These are phyloP conservation scores for Palaemon carinicauda DNA, from an alignment of 1,140 invertebrate species.

Conservation along the genomic window DNA sequence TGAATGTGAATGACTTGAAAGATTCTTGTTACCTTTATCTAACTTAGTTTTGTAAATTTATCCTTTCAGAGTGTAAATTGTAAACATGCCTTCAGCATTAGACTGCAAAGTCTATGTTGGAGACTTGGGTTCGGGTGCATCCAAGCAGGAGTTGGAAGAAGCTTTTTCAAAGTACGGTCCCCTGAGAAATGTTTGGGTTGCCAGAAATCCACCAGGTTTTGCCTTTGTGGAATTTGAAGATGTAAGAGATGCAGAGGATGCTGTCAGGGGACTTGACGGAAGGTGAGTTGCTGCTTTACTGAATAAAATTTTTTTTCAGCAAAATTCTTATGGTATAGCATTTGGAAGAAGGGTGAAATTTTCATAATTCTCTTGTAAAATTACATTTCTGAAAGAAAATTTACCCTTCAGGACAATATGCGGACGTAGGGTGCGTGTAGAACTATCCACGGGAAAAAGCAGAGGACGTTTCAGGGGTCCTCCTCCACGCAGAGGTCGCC, in stretches of 20 bases:
- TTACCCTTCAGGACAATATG: conserved; percentile 55
- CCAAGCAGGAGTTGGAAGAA: conserved; percentile 86
- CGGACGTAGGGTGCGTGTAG: conserved; percentile 55
- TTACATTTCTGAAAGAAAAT: not conserved
- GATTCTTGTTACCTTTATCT: too few species aligned
- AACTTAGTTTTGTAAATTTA: not conserved
- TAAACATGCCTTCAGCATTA: conserved; percentile 45
- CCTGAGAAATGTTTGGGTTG: conserved; percentile 94
- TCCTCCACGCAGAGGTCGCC: conserved; percentile 61
- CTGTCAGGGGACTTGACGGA: conserved; percentile 93
- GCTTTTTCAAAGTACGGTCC: conserved; percentile 90
- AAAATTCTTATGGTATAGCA: too few species aligned
- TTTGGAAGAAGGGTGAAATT: not conserved
- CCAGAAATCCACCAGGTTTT: conserved; percentile 94
- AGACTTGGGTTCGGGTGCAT: conserved; percentile 89
- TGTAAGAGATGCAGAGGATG: conserved; percentile 96
- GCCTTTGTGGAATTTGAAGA: conserved; percentile 98
- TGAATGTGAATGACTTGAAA: too few species aligned
- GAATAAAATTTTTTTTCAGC: too few species aligned
- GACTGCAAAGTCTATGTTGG: conserved; percentile 98
- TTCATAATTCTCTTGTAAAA: too few species aligned
- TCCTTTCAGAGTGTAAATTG: not conserved
- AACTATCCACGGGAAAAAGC: conserved; percentile 58
- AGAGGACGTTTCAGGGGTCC: conserved; percentile 50
- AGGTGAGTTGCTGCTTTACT: conserved; percentile 73